These are phyloP conservation scores for Hylia prasina DNA, from an alignment of 2,113 vertebrate genomes.

Conservation along the genomic window DNA sequence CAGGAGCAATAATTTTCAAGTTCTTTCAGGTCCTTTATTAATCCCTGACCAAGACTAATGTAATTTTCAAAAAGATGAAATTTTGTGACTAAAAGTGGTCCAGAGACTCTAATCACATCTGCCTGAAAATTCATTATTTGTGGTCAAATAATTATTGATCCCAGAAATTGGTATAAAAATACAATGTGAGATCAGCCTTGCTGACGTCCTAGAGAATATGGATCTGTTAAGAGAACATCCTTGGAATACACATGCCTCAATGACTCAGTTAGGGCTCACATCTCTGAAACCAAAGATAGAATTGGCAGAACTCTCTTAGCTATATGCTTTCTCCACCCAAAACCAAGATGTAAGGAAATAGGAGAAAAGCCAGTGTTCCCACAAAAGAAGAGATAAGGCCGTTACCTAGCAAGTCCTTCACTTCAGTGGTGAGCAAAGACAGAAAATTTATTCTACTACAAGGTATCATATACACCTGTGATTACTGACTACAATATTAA, in stretches of 20 bases:
- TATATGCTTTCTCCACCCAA: neutral
- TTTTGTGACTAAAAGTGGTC: neutral
- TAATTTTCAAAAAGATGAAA: neutral
- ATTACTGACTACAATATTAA: neutral
- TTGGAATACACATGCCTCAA: neutral
- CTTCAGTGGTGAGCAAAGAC: neutral
- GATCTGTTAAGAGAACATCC: neutral
- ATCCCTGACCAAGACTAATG: neutral
- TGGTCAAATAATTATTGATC: neutral
- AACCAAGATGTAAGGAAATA: neutral
- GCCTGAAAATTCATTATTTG: neutral
- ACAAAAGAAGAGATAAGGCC: neutral
- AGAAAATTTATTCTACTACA: neutral
- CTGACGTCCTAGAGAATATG: neutral
- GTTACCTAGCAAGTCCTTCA: neutral
- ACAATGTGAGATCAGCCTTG: neutral
- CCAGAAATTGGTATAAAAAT: neutral
- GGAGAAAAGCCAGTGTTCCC: neutral
- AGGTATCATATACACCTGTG: neutral
- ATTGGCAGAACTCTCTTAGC: neutral
- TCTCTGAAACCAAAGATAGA: neutral
- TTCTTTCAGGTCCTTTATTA: neutral
- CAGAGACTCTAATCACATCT: neutral
- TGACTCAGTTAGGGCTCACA: neutral
- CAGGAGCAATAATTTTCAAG: neutral